Evolutionary conservation across 2,888 invertebrate genomes (phyloP), one percentile per base, ranked within the genome.

Genomic region (Incurvaria masculella): DNA sequence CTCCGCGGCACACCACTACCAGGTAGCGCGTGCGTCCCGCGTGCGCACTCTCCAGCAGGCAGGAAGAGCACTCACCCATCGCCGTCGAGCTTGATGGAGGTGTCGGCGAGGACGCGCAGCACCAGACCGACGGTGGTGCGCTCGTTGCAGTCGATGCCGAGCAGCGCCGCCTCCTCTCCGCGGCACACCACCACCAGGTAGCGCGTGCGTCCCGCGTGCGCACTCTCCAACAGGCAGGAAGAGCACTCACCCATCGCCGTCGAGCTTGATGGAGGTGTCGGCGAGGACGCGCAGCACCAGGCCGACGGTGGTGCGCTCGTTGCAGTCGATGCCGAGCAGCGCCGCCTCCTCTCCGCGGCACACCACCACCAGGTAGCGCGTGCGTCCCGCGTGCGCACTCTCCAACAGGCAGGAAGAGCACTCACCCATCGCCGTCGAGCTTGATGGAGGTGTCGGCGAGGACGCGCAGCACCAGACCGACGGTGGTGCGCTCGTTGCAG

Each of bases 351-450:
- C 96, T 62, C 81, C 81, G 62, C 89, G 87, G 57, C 91, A 91
- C 54, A 91, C 91, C 62, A 93, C 91, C 63, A 92, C 90, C 74
- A 98, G 83, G 81, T 98, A 98, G 53, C 96, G 84, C 61, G 91
- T 93, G 62, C 95, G 87, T 58, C 87, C 87, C 48, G 87, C 81
- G 70, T 92, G 91, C 60, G 87, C 88, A 61, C 94, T 94, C 83
- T 98, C 97, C 76, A 98, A 76, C 81, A n/a, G n/a, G n/a, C n/a
- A n/a, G n/a, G 20, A 27, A 14, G 11, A 19, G 48, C 44, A 72
- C 83, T 76, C 73, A 97, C 95, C 97, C 98, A 79, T 98, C 97
- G 61, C 97, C 98, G 75, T 97, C 97, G 59, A 98, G 84, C 60
- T 91, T 90, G 69, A 97, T 94, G 59, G 89, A 84, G 45, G 95